phyloP scores from a whole-genome alignment of 2,888 invertebrate species.

The Matsumyia berberina region DNA sequence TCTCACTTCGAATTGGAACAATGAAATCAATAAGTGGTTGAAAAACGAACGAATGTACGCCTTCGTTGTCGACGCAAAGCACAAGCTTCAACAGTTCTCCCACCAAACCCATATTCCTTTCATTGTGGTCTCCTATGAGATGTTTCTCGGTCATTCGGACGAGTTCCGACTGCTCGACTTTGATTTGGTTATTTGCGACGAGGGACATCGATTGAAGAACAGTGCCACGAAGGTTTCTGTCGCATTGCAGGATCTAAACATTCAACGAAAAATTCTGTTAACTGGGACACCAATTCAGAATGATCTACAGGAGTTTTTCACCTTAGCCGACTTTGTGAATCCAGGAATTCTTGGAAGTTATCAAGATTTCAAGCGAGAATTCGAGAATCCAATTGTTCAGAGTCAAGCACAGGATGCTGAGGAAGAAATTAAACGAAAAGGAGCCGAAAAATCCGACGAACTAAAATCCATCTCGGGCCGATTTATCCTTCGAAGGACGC shows the following conservation, averaged over 20 bases:
- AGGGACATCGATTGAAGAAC: slow-evolving; percentile 89
- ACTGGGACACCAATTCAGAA: slow-evolving; percentile 90
- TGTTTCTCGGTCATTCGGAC: slow-evolving; percentile 85
- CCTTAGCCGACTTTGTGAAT: slow-evolving; percentile 88
- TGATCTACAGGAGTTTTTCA: slow-evolving; percentile 88
- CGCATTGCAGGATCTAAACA: slow-evolving; percentile 85
- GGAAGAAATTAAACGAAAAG: slow-evolving; percentile 84
- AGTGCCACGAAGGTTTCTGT: slow-evolving; percentile 86
- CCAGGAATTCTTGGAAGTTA: slow-evolving; percentile 86
- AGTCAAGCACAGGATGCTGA: slow-evolving; percentile 85
- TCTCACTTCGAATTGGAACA: slow-evolving; percentile 88
- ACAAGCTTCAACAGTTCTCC: slow-evolving; percentile 85
- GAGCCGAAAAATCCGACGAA: slow-evolving; percentile 85
- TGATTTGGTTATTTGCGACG: slow-evolving; percentile 89
- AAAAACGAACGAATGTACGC: slow-evolving; percentile 86
- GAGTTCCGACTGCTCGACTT: slow-evolving; percentile 84
- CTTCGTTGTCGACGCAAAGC: slow-evolving; percentile 86
- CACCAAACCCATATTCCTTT: slow-evolving; percentile 85
- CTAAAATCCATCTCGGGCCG: slow-evolving; percentile 85
- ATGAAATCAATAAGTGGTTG: slow-evolving; percentile 89
- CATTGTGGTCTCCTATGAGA: slow-evolving; percentile 89
- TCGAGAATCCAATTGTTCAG: slow-evolving; percentile 86
- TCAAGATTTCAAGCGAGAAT: slow-evolving; percentile 84
- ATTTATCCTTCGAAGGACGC: slow-evolving; percentile 88
- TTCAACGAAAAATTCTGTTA: slow-evolving; percentile 86